Evolutionary conservation across 2,113 vertebrate genomes (phyloP), one percentile per base, ranked within the genome.

Genomic region (Bombycilla garrulus): DNA sequence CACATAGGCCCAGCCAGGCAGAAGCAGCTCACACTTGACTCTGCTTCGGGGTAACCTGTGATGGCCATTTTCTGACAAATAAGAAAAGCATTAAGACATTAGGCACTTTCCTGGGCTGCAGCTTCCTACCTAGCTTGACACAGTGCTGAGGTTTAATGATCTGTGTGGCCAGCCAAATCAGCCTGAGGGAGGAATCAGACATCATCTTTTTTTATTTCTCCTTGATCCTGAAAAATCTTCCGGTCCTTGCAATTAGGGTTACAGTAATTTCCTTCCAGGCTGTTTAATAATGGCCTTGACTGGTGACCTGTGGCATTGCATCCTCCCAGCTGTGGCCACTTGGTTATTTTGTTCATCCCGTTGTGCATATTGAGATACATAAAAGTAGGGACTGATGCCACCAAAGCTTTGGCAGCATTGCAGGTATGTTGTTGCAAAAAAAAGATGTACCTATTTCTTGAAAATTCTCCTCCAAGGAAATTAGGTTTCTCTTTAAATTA

Each of bases 401-500:
- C 57, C 23, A 73, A 93, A 84, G 73, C 74, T 74, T 77, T 74
- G 81, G 81, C 81, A 79, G 51, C 72, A 35, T 72, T 5, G 0
- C 65, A 69, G 66, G 72, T 62, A 3, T 88, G 71, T 86, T 92
- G 94, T 79, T 72, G 85, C 66, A 90, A 38, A 38, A 70, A 57
- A 66, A 70, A 45, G 38, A 86, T 80, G 17, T 42, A 70, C 84
- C 79, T 94, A 44, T 78, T 95, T 65, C 67, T 89, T 71, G 67
- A 92, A 96, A 92, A 81, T 77, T 71, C 86, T 91, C 73, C 67
- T 95, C 21, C 83, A 57, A 81, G 45, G 58, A 95, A 82, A 54
- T 48, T 54, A 47, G 66, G 66, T 88, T 96, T 92, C 90, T 70
- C 70, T 94, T 82, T 85, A 96, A 83, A 92, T 95, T 77, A 81